Evolutionary conservation across 2,113 vertebrate species (phyloP), one percentile per base, ranked within the genome.

Genomic region (Microcebus ravelobensis): DNA sequence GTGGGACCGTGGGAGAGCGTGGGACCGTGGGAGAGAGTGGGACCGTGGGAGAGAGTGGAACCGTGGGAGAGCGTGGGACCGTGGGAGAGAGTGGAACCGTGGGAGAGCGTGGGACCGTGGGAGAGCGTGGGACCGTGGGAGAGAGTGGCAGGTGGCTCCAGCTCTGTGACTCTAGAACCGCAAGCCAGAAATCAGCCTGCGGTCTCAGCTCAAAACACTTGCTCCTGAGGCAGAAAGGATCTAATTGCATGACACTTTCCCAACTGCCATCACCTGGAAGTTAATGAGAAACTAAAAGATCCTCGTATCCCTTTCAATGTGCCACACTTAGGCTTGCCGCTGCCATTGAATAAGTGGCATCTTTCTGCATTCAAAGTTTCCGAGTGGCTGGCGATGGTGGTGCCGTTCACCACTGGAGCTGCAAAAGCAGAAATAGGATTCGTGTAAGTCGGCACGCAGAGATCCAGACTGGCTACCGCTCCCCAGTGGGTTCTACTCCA

Each of bases 271-370:
- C 63, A 42, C 87, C 31, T 94, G 36, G 55, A 87, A 84, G 42
- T 93, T 91, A 96, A 81, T 50, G 67, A 85, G 73, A 4, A 95
- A 71, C 6, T 39, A 45, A 74, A 77, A 95, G 36, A 52, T 55
- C 79, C 70, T 68, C 29, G 29, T 79, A 4, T 52, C 52, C 34
- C 36, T 63, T 90, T 34, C 31, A 27, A 18, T 57, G 73, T 82
- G 36, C 25, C 48, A 88, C 86, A 85, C 86, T 73, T 74, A 84
- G 34, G 61, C 42, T 81, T 17, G 77, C 13, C 39, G 7, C 57
- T 23, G 25, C n/a, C 89, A 63, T 55, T 90, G 84, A 91, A 90
- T 45, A 45, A 29, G 11, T 23, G 57, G 18, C 17, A 45, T 74
- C 31, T 36, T 68, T 39, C n/a, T 79, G 13, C 55, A 68, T 79